Conservation (phyloP, 2,797 vertebrate genomes). For the Lepilemur ruficaudatus region DNA sequence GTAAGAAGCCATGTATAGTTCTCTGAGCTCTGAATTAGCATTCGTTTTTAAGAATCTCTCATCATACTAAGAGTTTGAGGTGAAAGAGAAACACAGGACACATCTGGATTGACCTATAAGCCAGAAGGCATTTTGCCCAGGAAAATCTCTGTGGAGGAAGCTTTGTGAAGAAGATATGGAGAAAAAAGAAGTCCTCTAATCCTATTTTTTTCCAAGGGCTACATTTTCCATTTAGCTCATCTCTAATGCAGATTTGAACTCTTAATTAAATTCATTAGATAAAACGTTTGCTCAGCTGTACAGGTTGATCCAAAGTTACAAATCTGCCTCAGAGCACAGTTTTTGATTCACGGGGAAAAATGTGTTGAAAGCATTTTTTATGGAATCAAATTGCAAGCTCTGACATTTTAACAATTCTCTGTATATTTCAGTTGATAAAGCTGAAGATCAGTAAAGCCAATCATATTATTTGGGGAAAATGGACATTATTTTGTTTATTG, state of each 20-base stretch:
- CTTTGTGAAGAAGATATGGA: background rate
- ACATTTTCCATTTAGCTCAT: constrained; percentile 8
- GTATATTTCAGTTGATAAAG: background rate
- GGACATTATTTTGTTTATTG: background rate
- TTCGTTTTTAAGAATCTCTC: background rate
- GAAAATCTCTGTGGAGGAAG: background rate
- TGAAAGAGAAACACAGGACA: background rate
- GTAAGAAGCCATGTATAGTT: background rate
- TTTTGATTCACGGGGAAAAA: constrained; percentile 21
- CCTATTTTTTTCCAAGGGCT: constrained; percentile 28
- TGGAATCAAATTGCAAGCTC: background rate
- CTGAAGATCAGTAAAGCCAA: background rate
- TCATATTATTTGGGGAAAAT: background rate
- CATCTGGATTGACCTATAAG: background rate
- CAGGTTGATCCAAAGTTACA: constrained; percentile 36
- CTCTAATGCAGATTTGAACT: constrained; percentile 30
- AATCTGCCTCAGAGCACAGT: background rate
- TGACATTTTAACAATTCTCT: background rate
- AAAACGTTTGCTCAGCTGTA: constrained; percentile 57
- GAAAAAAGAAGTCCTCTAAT: background rate
- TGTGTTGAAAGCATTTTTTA: background rate
- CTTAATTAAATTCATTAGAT: constrained; percentile 48
- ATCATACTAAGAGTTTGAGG: background rate
- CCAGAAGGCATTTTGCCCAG: background rate
- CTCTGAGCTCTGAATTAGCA: constrained; percentile 22